Conservation (phyloP, 2,113 vertebrate genomes). For the Paramormyrops kingsleyae region DNA sequence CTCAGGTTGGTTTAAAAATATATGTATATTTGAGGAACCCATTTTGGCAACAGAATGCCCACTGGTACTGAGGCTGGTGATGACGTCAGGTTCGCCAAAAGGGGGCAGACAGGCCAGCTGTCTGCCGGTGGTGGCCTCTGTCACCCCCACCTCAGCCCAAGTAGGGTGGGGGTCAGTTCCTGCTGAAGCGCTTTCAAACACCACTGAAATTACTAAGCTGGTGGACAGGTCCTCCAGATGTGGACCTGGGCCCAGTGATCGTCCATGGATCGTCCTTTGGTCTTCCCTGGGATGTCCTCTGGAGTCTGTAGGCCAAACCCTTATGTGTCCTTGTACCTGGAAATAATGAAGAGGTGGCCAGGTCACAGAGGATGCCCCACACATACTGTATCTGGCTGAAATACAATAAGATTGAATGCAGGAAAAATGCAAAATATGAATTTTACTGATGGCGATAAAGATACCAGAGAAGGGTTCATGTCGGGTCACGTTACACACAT, state of each 20-base stretch:
- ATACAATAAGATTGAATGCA: not conserved
- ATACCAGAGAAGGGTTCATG: not conserved
- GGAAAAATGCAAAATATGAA: not conserved
- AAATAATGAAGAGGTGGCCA: slow-evolving; percentile 8
- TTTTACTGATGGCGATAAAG: not conserved
- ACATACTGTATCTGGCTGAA: not conserved
- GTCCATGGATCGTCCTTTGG: not conserved
- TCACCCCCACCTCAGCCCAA: not conserved
- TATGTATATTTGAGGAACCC: not conserved
- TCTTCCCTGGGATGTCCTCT: not conserved
- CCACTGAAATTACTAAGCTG: not conserved
- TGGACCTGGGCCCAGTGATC: not conserved
- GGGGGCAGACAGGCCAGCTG: not conserved
- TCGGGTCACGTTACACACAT: not conserved
- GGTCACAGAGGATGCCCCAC: not conserved
- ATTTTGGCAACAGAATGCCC: not conserved
- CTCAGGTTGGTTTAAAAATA: not conserved
- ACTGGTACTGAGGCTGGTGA: not conserved
- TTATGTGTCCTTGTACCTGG: slow-evolving; percentile 39
- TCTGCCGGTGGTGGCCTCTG: not conserved
- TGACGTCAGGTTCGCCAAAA: not conserved
- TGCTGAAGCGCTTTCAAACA: not conserved
- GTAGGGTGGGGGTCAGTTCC: not conserved
- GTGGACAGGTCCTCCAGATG: not conserved
- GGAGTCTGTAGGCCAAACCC: not conserved